Evolutionary conservation across 2,797 vertebrate genomes (phyloP), one percentile per base, ranked within the genome.

Genomic region (Anniella stebbinsi): DNA sequence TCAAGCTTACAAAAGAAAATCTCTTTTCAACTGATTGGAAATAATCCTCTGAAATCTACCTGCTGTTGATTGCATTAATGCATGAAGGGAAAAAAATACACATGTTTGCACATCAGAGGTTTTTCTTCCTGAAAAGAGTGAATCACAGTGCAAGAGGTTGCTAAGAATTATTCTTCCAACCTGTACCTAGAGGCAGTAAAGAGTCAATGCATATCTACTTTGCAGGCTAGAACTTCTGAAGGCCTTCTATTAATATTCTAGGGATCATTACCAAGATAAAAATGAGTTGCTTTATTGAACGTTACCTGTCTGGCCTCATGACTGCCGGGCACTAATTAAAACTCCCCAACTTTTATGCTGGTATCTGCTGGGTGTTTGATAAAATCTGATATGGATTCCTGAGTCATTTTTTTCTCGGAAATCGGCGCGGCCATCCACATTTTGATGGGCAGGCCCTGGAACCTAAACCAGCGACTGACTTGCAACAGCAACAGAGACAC

Each of bases 281-380:
- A 96, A 94, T 93, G 93, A 94, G 91, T 94, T 94, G 95, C 90
- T 96, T 96, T 96, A 95, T 95, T 96, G 95, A 95, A 95, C 95
- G 91, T 93, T 91, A 90, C 92, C 86, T 92, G 93, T 95, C 94
- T 96, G 94, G 93, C 92, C 89, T 95, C 88, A 73, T 95, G 93
- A 95, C 96, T 96, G 94, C 93, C 76, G 90, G 90, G 89, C 70
- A 91, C 93, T 96, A 96, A 96, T 96, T 96, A 96, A 96, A 96
- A 94, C 88, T 93, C 96, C 93, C 87, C 73, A 93, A 95, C 81
- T 95, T 94, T 89, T 94, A 88, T 83, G 92, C 91, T 91, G 93
- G 91, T 85, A 90, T 78, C 63, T 87, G 63, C 72, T 72, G 92
- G 93, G 92, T 92, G 80, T 93, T 92, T 89, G 88, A 80, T 89